A percentile compares a stretch with the other conserved stretches of the same genome.
Evolutionary conservation across 37 sponge, comb jelly and placozoan species (phyloP).

Genomic region (Eunapius fragilis): DNA sequence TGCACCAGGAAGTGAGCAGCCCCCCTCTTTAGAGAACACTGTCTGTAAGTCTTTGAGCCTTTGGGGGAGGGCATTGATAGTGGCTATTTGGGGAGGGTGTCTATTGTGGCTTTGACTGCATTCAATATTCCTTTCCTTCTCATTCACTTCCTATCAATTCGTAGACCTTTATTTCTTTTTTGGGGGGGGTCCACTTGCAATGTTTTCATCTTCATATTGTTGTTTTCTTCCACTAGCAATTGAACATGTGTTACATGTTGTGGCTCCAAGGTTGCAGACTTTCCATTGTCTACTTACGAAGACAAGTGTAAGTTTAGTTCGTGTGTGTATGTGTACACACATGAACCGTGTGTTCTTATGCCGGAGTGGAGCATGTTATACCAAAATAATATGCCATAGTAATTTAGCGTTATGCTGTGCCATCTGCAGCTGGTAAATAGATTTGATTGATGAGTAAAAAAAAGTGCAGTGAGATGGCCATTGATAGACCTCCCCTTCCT

Average conservation of each 20-base stretch:
- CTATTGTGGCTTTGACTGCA: too few relatives aligned
- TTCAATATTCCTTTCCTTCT: too few relatives aligned
- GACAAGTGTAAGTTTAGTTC: background rate
- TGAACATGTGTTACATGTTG: background rate
- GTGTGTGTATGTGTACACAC: background rate
- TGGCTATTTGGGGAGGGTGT: too few relatives aligned
- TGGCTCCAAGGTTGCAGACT: background rate
- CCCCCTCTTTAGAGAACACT: background rate
- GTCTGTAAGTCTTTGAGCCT: background rate
- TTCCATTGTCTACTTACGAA: constrained; percentile 1
- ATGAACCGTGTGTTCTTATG: too few relatives aligned
- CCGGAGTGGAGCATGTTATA: too few relatives aligned
- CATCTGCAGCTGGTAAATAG: background rate
- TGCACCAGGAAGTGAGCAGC: background rate
- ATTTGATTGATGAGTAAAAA: background rate
- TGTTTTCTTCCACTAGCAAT: background rate
- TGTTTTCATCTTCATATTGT: background rate
- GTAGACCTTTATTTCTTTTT: too few relatives aligned
- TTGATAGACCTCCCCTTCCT: background rate
- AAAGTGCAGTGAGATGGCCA: too few relatives aligned
- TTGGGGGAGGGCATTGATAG: too few relatives aligned
- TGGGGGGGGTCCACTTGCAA: background rate
- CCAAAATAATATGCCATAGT: too few relatives aligned
- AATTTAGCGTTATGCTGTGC: too few relatives aligned
- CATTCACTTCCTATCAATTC: too few relatives aligned